phyloP scores from a whole-genome alignment of 2,888 invertebrate species.

The Scaptomyza tumidula region DNA sequence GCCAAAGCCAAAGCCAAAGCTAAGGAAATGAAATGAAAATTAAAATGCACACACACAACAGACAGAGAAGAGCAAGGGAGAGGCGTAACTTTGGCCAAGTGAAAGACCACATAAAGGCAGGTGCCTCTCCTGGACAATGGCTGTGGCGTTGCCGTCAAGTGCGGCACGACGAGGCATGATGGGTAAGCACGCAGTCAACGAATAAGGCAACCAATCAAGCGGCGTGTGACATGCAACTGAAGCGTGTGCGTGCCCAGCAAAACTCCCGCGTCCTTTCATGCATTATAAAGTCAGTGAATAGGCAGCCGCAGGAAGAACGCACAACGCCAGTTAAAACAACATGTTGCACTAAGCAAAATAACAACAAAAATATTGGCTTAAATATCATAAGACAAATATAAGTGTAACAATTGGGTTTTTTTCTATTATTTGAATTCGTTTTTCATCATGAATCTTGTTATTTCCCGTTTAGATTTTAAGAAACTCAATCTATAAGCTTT shows the following conservation, averaged over 20 bases:
- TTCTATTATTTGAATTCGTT: not conserved
- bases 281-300: conserved; percentile 57
- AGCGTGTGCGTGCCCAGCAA: conserved; percentile 67
- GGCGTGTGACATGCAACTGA: conserved; percentile 78
- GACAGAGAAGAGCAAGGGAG: not conserved
- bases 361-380: not conserved
- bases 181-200: conserved; percentile 61
- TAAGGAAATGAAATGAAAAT: conserved; percentile 75
- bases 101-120: conserved; percentile 27
- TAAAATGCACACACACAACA: conserved; percentile 53
- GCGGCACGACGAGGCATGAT: conserved; percentile 3
- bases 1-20: conserved; percentile 24
- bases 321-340: not conserved
- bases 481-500: no score
- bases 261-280: conserved; percentile 40
- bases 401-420: no score
- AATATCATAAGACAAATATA: no score
- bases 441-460: not conserved
- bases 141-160: conserved; percentile 33
- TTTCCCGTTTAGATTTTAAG: no score
- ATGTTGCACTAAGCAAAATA: conserved; percentile 2
- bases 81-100: conserved; percentile 24
- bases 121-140: conserved; percentile 44
- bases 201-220: conserved; percentile 79
- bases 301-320: conserved; percentile 1